These are phyloP conservation scores for Slavum lentiscoides DNA, from an alignment of 2,888 invertebrate genomes.

Conservation along the genomic window DNA sequence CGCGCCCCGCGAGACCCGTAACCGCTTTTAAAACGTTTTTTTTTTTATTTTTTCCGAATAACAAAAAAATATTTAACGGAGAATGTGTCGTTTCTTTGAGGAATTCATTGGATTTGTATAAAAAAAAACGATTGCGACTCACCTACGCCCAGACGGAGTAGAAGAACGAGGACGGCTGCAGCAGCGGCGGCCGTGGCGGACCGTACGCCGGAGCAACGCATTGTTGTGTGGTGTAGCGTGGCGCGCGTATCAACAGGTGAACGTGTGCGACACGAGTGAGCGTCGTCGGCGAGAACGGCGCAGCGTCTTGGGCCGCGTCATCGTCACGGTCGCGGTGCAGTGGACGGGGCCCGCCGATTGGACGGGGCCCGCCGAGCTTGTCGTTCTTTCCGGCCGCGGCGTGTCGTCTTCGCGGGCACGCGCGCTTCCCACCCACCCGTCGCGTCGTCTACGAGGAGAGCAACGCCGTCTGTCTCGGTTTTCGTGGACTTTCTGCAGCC, in stretches of 20 bases:
- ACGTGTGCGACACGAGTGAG: slow-evolving; percentile 48
- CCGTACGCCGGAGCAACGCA: slow-evolving; percentile 7
- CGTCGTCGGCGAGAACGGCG: not conserved
- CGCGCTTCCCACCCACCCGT: not conserved
- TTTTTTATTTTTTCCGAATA: no score
- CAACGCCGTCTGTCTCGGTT: no score
- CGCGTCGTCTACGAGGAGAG: no score
- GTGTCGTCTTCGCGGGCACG: not conserved
- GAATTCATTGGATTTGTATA: no score
- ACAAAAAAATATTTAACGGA: no score
- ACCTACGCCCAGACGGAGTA: slow-evolving; percentile 28
- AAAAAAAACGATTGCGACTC: not conserved
- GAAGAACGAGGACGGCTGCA: not conserved
- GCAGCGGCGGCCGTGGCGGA: not conserved
- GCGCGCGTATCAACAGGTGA: slow-evolving; percentile 22
- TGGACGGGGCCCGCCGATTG: not conserved
- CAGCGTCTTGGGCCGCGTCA: not conserved
- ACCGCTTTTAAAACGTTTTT: no score
- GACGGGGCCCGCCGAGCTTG: not conserved
- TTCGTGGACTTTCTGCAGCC: no score
- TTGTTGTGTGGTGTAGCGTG: not conserved
- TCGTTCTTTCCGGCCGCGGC: not conserved
- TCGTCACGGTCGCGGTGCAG: not conserved
- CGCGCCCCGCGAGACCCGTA: no score
- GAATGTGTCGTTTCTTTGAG: no score